phyloP scores from a whole-genome alignment of 2,888 invertebrate species.

The Maniola hyperantus region DNA sequence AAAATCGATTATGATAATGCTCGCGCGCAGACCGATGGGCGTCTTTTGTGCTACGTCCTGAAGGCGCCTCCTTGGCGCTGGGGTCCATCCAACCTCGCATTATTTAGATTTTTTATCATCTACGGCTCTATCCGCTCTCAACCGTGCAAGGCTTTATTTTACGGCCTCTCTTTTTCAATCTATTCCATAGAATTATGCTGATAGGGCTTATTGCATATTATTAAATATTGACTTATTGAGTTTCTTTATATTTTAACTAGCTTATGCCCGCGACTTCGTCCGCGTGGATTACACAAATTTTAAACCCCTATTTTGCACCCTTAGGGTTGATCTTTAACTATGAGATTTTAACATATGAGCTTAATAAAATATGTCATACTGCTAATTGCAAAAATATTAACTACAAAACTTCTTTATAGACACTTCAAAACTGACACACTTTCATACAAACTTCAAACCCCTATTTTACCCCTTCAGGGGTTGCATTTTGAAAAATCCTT shows the following conservation, averaged over 20 bases:
- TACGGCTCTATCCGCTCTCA: conserved; percentile 30
- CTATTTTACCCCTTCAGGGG: too few relatives aligned
- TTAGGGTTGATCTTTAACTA: too few relatives aligned
- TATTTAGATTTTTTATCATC: conserved; percentile 49
- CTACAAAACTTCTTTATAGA: too few relatives aligned
- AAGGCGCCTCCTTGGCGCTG: conserved; percentile 52
- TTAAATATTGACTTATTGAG: conserved; percentile 5
- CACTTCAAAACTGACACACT: too few relatives aligned
- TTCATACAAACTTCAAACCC: too few relatives aligned
- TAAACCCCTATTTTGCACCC: too few relatives aligned
- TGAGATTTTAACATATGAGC: too few relatives aligned
- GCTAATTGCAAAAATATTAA: too few relatives aligned
- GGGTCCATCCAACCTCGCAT: conserved; percentile 46
- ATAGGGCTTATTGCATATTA: conserved; percentile 7
- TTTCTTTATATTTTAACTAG: neutral
- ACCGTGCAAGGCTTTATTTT: conserved; percentile 34
- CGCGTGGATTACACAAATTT: too few relatives aligned
- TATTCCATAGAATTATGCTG: conserved; percentile 20
- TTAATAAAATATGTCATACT: too few relatives aligned
- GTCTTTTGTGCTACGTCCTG: conserved; percentile 50
- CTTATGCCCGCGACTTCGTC: too few relatives aligned
- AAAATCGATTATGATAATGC: conserved; percentile 40
- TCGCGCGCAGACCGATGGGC: conserved; percentile 58
- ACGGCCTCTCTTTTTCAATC: conserved; percentile 26
- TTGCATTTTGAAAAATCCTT: too few relatives aligned